phyloP scores from a whole-genome alignment of 2,113 vertebrate genomes.

The Gyps fulvus region DNA sequence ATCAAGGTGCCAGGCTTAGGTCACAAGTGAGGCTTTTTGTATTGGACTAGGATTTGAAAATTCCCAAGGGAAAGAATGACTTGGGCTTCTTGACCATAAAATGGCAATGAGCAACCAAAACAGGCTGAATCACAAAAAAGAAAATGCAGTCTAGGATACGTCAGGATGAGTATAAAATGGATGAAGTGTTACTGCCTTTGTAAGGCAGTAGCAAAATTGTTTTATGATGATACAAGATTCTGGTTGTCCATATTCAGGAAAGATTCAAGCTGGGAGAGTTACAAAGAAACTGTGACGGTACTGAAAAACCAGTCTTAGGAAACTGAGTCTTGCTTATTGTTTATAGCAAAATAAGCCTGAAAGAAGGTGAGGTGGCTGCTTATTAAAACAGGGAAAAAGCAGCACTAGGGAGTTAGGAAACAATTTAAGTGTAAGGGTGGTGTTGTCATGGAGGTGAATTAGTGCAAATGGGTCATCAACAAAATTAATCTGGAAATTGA shows the following conservation, averaged over 20 bases:
- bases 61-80: neutral
- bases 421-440: neutral
- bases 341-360: neutral
- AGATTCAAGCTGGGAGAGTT: neutral
- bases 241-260: neutral
- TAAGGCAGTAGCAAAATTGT: neutral
- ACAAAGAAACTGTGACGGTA: neutral
- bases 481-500: neutral
- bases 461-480: neutral
- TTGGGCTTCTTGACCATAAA: neutral
- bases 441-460: neutral
- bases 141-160: neutral
- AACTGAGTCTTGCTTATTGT: neutral
- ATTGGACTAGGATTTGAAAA: neutral
- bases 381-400: neutral
- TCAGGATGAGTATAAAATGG: neutral
- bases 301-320: neutral
- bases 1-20: neutral
- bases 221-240: neutral
- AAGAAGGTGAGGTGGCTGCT: neutral
- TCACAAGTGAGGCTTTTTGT: neutral
- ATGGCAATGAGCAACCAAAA: neutral
- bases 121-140: neutral
- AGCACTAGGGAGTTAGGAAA: neutral
- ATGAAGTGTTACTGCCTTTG: neutral